phyloP scores from a whole-genome alignment of 1,140 invertebrate species.

The Aphaenogaster rudis region DNA sequence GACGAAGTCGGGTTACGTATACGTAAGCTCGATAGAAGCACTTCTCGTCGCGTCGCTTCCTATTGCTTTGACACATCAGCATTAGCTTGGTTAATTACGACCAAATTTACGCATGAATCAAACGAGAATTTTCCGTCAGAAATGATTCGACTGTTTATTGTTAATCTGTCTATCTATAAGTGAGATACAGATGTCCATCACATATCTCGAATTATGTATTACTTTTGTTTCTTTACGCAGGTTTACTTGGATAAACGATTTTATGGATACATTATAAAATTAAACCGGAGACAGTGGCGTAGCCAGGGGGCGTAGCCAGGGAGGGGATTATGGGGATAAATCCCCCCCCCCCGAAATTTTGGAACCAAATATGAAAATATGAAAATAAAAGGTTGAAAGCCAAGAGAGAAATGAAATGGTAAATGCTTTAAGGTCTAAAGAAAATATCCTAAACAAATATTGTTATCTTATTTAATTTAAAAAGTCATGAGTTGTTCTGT shows the following conservation, averaged over 20 bases:
- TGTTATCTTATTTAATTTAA: too few species aligned
- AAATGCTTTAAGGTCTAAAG: too few species aligned
- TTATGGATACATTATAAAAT: neutral
- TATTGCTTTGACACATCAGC: constrained; percentile 22
- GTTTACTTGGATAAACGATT: neutral
- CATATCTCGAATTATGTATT: neutral
- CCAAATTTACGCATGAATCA: constrained; percentile 46
- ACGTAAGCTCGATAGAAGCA: constrained; percentile 28
- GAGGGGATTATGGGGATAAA: too few species aligned
- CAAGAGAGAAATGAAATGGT: too few species aligned
- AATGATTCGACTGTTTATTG: constrained; percentile 9
- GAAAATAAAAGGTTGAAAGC: too few species aligned
- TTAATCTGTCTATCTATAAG: neutral
- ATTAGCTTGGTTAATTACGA: constrained; percentile 67
- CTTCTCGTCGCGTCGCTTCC: constrained; percentile 28
- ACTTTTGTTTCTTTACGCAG: neutral
- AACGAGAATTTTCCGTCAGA: constrained; percentile 20
- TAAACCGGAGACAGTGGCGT: neutral
- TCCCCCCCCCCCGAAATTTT: too few species aligned
- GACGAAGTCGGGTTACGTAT: constrained; percentile 44
- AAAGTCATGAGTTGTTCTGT: too few species aligned
- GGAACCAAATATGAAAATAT: too few species aligned
- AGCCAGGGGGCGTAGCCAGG: too few species aligned
- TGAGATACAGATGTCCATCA: neutral
- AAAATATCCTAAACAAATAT: too few species aligned